These are phyloP conservation scores for Gadus chalcogrammus DNA, from an alignment of 2,113 vertebrate species.

Conservation along the genomic window DNA sequence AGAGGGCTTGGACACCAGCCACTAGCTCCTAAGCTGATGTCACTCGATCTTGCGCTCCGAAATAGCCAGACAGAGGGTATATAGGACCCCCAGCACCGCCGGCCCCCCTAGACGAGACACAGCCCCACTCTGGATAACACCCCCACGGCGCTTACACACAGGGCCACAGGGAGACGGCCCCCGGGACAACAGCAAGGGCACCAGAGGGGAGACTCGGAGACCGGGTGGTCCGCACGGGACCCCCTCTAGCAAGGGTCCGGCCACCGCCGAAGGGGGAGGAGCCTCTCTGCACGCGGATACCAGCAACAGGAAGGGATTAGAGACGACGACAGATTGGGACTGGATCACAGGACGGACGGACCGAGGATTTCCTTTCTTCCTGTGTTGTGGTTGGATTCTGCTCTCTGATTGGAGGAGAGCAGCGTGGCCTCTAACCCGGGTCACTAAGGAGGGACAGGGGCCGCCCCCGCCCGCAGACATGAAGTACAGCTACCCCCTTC, in stretches of 20 bases:
- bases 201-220: background rate
- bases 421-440: background rate
- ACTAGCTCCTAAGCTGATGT: slow-evolving; percentile 63
- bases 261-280: background rate
- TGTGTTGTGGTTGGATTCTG: slow-evolving; percentile 28
- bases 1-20: slow-evolving; percentile 26
- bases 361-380: slow-evolving; percentile 24
- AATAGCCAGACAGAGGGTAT: slow-evolving; percentile 73
- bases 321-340: background rate
- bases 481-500: slow-evolving; percentile 78
- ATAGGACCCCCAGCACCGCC: slow-evolving; percentile 49
- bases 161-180: slow-evolving; percentile 7
- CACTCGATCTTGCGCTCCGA: slow-evolving; percentile 67
- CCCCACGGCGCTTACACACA: background rate
- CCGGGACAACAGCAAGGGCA: slow-evolving; percentile 11
- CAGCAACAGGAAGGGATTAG: background rate
- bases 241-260: no score
- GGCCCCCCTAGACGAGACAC: slow-evolving; percentile 26
- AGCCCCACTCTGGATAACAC: slow-evolving; percentile 21
- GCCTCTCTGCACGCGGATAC: background rate
- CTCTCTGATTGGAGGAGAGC: slow-evolving; percentile 36
- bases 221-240: no score
- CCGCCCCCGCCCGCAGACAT: slow-evolving; percentile 59
- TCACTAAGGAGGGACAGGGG: slow-evolving; percentile 20
- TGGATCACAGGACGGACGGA: background rate